Percentiles rank a stretch among this genome's conserved stretches.
These are phyloP conservation scores for Mesoligia furuncula DNA, from an alignment of 2,888 invertebrate species.

Conservation along the genomic window DNA sequence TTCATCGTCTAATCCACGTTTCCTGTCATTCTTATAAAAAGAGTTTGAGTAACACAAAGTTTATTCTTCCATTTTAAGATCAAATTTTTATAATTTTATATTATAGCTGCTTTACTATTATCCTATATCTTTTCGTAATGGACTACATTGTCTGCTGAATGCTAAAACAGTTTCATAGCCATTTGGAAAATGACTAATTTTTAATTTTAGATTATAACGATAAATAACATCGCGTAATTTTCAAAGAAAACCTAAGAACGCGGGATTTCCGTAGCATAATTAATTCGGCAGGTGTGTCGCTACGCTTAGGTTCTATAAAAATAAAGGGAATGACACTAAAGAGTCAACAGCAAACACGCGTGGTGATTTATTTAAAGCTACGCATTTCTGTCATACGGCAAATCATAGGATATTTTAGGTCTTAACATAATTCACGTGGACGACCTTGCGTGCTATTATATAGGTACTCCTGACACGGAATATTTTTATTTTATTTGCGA, in stretches of 20 bases:
- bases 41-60: not conserved
- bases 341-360: slow-evolving; percentile 25
- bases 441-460: slow-evolving; percentile 66
- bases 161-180: not conserved
- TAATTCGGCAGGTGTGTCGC: not conserved
- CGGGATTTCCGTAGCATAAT: not conserved
- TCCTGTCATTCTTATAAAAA: slow-evolving; percentile 24
- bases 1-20: slow-evolving; percentile 39
- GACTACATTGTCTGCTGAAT: not conserved
- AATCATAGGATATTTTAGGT: slow-evolving; percentile 58
- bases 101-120: not conserved
- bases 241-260: not conserved
- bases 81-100: not conserved
- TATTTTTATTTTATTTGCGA: slow-evolving; percentile 60
- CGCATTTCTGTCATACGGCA: slow-evolving; percentile 11
- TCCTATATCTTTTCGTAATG: not conserved
- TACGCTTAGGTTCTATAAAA: slow-evolving; percentile 1
- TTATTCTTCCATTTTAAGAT: not conserved
- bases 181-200: not conserved
- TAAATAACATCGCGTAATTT: not conserved
- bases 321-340: slow-evolving; percentile 16
- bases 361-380: slow-evolving; percentile 34
- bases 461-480: slow-evolving; percentile 57
- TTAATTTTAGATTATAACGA: not conserved
- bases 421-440: slow-evolving; percentile 53